These are phyloP conservation scores for Andrena hattorfiana DNA, from an alignment of 2,888 invertebrate species.

Conservation along the genomic window DNA sequence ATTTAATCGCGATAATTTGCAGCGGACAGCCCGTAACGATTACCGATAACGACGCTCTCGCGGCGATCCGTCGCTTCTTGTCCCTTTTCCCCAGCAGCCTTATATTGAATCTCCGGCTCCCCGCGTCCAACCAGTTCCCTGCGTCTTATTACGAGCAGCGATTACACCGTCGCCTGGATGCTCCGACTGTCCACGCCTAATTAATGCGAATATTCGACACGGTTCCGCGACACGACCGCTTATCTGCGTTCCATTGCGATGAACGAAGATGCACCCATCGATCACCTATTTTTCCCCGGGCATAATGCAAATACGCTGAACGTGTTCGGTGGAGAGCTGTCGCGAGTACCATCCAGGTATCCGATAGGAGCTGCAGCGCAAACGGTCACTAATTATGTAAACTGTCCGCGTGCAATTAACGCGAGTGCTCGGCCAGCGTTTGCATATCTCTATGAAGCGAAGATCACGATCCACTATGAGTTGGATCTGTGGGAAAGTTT, in stretches of 20 bases:
- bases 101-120: slow-evolving; percentile 1
- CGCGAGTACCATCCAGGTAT: not conserved
- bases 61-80: slow-evolving; percentile 3
- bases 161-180: slow-evolving; percentile 15
- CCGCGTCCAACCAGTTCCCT: slow-evolving; percentile 38
- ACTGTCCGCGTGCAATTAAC: slow-evolving; percentile 4
- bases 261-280: slow-evolving; percentile 2
- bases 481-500: not conserved
- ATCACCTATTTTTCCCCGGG: not conserved
- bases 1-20: slow-evolving; percentile 48
- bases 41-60: slow-evolving; percentile 28
- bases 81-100: not conserved
- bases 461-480: not conserved
- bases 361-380: not conserved
- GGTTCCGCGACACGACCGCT: not conserved
- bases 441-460: not conserved
- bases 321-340: not conserved
- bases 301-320: not conserved
- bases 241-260: not conserved
- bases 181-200: slow-evolving; percentile 14
- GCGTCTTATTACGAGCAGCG: not conserved
- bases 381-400: not conserved
- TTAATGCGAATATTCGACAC: slow-evolving; percentile 44
- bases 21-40: slow-evolving; percentile 8
- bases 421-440: not conserved